Base-by-base conservation (phyloP, 1,140 invertebrate genomes). In the Dysdera silvatica region DNA sequence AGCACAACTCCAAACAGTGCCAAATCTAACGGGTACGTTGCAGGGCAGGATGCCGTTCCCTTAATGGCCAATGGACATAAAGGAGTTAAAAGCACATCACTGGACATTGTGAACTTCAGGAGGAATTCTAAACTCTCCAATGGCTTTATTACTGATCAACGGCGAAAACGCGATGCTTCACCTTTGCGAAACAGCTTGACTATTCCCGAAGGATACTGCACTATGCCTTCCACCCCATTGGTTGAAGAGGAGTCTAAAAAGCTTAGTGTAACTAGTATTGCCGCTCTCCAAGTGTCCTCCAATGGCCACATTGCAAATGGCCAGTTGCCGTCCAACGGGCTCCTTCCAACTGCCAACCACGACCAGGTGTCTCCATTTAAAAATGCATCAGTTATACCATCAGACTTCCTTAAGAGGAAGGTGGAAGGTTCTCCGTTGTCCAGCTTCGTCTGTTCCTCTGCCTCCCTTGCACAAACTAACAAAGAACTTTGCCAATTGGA, bases 391-490 rank as follows among this genome's bases (percentile, higher is more conserved):
- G n/a, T n/a, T n/a, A n/a, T n/a, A n/a, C n/a, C n/a, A n/a, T n/a
- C n/a, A n/a, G n/a, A n/a, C n/a, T n/a, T n/a, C n/a, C n/a, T n/a
- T n/a, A 37, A 37, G 8, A 10, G 35, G n/a, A 10, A 35, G 23
- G 61, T 62, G 23, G 61, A 62, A 49, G 61, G 61, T 14, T 49
- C 33, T 28, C 51, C 61, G 2, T 31, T 62, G 20, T 62, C 61
- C 23, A 62, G 61, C 52, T 62, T 55, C 18, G 61, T 62, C 7
- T 62, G 61, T 56, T 62, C 61, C 14, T 62, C 61, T 2, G 51
- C 61, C n/a, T 62, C 61, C 12, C n/a, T 62, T 40, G 61, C 61
- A 18, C 61, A 62, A 31, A 62, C 61, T 24, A 53, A 62, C 53
- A 62, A 62, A 31, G 61, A 62, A 20, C 29, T 62, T 14, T 62